A percentile compares a stretch with the other conserved stretches of the same genome.
Conservation (phyloP, 1,140 invertebrate genomes). For the Melitaea cinxia region DNA sequence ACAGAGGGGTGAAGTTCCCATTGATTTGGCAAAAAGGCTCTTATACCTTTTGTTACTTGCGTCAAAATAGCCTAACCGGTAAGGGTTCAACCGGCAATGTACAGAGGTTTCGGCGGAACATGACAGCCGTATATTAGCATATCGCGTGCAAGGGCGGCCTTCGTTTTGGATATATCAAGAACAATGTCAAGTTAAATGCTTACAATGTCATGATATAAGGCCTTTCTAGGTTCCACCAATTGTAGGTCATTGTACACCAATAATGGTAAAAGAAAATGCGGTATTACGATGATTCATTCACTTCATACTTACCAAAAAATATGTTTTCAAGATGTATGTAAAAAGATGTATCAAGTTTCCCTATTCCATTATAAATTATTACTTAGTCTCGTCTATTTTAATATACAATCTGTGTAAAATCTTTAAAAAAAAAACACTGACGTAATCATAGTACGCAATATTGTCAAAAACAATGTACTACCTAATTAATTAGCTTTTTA, state of each 20-base stretch:
- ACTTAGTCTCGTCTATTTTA: no score
- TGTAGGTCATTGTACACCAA: neutral
- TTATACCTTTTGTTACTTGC: neutral
- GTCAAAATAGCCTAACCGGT: neutral
- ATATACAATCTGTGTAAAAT: no score
- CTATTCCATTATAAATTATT: no score
- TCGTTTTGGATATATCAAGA: slow-evolving; percentile 40
- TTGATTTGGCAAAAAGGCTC: neutral
- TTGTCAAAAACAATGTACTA: no score
- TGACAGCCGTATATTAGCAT: slow-evolving; percentile 45
- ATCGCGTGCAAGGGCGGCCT: slow-evolving; percentile 53
- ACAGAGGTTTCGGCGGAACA: slow-evolving; percentile 16
- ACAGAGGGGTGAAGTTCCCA: neutral
- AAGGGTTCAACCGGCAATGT: neutral
- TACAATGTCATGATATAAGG: slow-evolving; percentile 23
- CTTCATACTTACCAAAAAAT: neutral
- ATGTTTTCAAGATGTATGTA: no score
- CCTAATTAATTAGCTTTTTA: no score
- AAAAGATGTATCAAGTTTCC: no score
- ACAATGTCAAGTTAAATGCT: slow-evolving; percentile 49
- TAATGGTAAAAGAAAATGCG: neutral
- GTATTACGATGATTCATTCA: neutral
- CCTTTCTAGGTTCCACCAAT: slow-evolving; percentile 12
- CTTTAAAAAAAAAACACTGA: no score
- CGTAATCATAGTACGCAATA: no score